Evolutionary conservation across 2,888 invertebrate species (phyloP), one percentile per base, ranked within the genome.

Genomic region (Oxytorus armatus): DNA sequence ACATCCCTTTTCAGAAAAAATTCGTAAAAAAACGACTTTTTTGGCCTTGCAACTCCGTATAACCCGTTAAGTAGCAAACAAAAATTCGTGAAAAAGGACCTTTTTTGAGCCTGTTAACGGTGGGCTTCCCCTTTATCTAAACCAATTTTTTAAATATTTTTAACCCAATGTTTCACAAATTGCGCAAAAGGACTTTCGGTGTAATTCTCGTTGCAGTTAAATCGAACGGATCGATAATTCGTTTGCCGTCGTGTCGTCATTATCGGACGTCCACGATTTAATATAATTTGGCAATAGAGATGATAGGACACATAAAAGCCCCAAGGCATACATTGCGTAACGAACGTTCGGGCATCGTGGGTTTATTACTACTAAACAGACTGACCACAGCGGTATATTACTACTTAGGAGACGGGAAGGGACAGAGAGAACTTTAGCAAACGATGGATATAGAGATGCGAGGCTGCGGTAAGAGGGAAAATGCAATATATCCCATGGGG

Each of bases 341-440:
- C 23, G 16, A 36, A 14, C 44, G 53, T 39, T 39, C 5, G 73
- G 44, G 29, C 42, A 57, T 61, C 69, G 49, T 39, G 84, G 86
- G 85, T 88, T 89, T 86, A 89, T 89, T 89, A 89, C 86, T 86
- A 83, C 85, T 87, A 88, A 88, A 88, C 87, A 86, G 89, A 83
- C 87, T 86, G 88, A 87, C 87, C 85, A 82, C 75, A 77, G 83
- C 86, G 85, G 88, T 88, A 88, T 87, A 89, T 89, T 90, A 89
- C 85, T 61, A 85, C 85, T 82, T 65, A n/a, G n/a, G n/a, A n/a
- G n/a, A n/a, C 8, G 65, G 21, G 7, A 53, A 16, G 49, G 51
- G 39, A 63, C 39, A 23, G 51, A 33, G 73, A 61, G 47, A 63
- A 75, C 69, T 76, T 61, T 59, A 66, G 61, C 66, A 55, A 72